Conservation (phyloP, 1,140 invertebrate species). For the Ostrea edulis region DNA sequence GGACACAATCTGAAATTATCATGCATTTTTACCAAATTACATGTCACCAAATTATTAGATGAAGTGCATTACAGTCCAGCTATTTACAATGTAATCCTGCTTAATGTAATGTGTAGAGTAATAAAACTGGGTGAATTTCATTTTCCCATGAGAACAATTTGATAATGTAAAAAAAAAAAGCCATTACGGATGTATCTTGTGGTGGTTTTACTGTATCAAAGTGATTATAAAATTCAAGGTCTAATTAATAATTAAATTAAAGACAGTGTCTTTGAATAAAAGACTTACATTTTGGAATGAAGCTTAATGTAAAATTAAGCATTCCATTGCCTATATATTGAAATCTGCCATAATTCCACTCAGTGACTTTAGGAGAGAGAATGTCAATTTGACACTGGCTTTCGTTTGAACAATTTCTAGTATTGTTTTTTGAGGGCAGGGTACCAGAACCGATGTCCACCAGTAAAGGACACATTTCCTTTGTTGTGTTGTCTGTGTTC, state of each 20-base stretch:
- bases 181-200: too few relatives aligned
- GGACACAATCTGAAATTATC: not conserved
- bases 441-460: conserved; percentile 34
- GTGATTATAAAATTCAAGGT: not conserved
- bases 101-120: too few relatives aligned
- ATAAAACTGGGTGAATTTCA: too few relatives aligned
- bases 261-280: not conserved
- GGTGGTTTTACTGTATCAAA: too few relatives aligned
- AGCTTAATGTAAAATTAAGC: not conserved
- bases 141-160: too few relatives aligned
- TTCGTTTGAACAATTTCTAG: conserved; percentile 19
- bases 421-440: conserved; percentile 37
- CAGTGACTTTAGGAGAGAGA: conserved; percentile 25
- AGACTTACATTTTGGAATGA: conserved; percentile 3
- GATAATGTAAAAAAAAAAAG: too few relatives aligned
- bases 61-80: too few relatives aligned
- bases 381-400: conserved; percentile 25
- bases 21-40: not conserved
- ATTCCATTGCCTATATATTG: not conserved
- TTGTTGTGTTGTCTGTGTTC: not conserved
- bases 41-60: too few relatives aligned
- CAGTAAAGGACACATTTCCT: conserved; percentile 39
- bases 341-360: conserved; percentile 45
- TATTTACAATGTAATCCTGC: too few relatives aligned
- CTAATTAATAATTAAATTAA: not conserved